These are phyloP conservation scores for Cryptus viduatorius DNA, from an alignment of 2,888 invertebrate species.

Conservation along the genomic window DNA sequence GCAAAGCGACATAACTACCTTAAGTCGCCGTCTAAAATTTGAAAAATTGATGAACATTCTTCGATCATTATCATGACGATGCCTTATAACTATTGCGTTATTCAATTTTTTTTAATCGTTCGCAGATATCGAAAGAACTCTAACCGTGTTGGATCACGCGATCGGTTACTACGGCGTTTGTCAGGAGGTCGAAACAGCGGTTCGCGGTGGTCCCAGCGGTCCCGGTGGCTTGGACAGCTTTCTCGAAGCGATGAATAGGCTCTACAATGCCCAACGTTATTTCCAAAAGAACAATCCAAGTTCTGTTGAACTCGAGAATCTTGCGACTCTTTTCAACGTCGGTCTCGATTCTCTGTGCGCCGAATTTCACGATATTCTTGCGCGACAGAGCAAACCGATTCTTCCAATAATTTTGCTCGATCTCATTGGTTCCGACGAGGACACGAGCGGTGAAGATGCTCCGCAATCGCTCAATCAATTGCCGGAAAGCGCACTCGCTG, in stretches of 20 bases:
- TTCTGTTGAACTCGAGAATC: constrained; percentile 96
- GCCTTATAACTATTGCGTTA: neutral
- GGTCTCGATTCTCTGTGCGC: constrained; percentile 94
- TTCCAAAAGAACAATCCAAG: constrained; percentile 97
- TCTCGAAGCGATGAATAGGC: constrained; percentile 92
- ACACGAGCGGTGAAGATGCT: constrained; percentile 87
- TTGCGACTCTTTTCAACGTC: constrained; percentile 91
- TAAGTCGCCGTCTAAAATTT: no score
- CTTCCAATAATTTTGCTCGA: constrained; percentile 95
- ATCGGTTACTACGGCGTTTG: constrained; percentile 98
- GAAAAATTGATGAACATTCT: neutral
- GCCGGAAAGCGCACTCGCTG: constrained; percentile 89
- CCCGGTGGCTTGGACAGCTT: constrained; percentile 85
- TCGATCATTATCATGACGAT: neutral
- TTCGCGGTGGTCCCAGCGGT: constrained; percentile 92
- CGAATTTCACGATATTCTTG: constrained; percentile 94
- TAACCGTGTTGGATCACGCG: constrained; percentile 95
- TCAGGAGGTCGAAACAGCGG: constrained; percentile 94
- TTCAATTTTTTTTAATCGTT: constrained; percentile 11
- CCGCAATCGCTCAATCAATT: constrained; percentile 89
- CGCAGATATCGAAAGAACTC: constrained; percentile 95
- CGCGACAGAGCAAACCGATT: constrained; percentile 94
- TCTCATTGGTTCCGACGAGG: constrained; percentile 94
- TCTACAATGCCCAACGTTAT: constrained; percentile 95
- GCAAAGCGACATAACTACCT: no score